Base-by-base conservation (phyloP, 2,113 vertebrate genomes). In the Phrynosoma blainvillii region DNA sequence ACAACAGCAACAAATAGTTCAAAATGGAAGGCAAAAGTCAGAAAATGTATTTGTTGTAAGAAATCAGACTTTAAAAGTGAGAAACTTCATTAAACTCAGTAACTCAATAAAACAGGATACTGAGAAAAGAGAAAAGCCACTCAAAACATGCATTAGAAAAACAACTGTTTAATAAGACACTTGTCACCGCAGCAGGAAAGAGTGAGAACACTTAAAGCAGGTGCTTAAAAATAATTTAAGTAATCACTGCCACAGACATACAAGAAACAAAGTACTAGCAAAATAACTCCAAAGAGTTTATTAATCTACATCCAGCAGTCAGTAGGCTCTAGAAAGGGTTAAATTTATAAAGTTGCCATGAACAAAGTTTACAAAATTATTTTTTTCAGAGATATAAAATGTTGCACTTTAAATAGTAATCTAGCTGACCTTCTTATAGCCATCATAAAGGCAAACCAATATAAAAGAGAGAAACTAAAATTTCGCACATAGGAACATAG, bases 201-300 rank as follows among this genome's bases (percentile, higher is more conserved):
- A 92, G 91, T 92, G 86, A 94, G 94, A 94, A 87, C 90, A 94
- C 89, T 95, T 93, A 93, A 93, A 95, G 54, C 36, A 83, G 89
- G 74, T 62, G 88, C 78, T 77, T 94, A 91, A 92, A 95, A 93
- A 81, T 95, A 94, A 95, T 95, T 95, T 95, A 89, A 93, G 81
- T 78, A 95, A 94, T 95, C 92, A 94, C 93, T 94, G 94, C 56
- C 75, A 93, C 89, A 93, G 88, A 94, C 86, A 93, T 79, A 93
- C 89, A 95, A 94, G 93, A 96, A 96, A 36, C 36, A 36, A 36
- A 94, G 87, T 92, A 80, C 91, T 92, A 95, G 95, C 92, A 92
- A 96, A 96, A 90, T 89, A 93, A 91, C 85, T 96, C 94, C 95
- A 95, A 89, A 94, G 84, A 91, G 66, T 84, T 93, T 93, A 94